phyloP scores from a whole-genome alignment of 2,797 vertebrate species.

The Peromyscus aztecus region DNA sequence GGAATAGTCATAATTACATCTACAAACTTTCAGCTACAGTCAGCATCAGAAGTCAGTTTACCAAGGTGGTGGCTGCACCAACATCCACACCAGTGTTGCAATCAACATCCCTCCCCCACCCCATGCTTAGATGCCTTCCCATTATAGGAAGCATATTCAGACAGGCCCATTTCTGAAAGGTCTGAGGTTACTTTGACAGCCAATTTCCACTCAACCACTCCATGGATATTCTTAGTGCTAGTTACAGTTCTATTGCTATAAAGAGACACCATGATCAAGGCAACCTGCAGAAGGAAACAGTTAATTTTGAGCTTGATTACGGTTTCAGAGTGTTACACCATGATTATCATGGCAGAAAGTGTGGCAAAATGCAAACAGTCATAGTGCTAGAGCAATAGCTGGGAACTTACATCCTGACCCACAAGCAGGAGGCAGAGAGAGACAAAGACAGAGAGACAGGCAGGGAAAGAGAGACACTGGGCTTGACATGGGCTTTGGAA shows the following conservation, averaged over 20 bases:
- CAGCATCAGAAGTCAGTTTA: not conserved
- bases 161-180: not conserved
- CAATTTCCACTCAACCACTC: not conserved
- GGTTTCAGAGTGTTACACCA: not conserved
- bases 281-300: not conserved
- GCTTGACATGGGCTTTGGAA: not conserved
- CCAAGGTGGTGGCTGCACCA: not conserved
- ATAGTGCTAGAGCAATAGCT: not conserved
- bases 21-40: not conserved
- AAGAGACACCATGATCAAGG: not conserved
- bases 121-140: not conserved
- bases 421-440: not conserved
- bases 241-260: not conserved
- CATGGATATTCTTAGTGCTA: not conserved
- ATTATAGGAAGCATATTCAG: not conserved
- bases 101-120: accelerated
- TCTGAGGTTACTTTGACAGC: not conserved
- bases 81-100: not conserved
- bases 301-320: not conserved
- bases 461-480: not conserved
- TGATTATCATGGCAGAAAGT: not conserved
- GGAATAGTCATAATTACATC: not conserved
- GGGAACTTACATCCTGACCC: not conserved
- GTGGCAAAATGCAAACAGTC: not conserved
- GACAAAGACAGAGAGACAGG: not conserved